phyloP scores from a whole-genome alignment of 2,888 invertebrate species.

The Nezara viridula region DNA sequence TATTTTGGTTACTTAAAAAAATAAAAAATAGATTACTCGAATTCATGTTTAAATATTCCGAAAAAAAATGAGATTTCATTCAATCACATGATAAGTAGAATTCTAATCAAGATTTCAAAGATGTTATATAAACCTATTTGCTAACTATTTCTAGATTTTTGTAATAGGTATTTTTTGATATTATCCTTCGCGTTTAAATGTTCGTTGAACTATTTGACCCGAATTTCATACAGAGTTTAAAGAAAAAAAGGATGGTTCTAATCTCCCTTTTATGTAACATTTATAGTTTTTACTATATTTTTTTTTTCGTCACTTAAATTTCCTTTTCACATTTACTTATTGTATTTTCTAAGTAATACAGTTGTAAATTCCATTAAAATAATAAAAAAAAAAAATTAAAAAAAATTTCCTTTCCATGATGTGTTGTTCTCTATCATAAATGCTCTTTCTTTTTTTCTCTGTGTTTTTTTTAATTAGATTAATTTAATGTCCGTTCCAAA shows the following conservation, averaged over 20 bases:
- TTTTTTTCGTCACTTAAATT: no score
- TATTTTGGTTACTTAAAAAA: no score
- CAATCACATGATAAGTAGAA: neutral
- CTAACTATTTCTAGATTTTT: neutral
- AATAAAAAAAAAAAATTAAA: no score
- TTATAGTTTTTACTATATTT: neutral
- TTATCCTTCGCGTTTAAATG: neutral
- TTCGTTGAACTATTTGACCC: slow-evolving; percentile 6
- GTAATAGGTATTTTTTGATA: neutral
- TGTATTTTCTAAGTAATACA: no score
- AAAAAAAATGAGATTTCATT: neutral
- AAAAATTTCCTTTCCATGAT: no score
- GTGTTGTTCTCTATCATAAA: no score
- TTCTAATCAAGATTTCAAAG: neutral
- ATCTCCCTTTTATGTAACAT: neutral
- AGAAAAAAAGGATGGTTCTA: neutral
- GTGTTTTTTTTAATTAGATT: no score
- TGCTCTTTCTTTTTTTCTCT: no score
- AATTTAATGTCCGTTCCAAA: no score
- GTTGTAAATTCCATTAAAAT: no score
- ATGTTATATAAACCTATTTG: neutral
- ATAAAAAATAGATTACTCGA: no score
- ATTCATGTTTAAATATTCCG: neutral
- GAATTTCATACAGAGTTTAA: neutral
- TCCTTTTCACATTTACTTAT: no score